Evolutionary conservation across 1,140 invertebrate species (phyloP), one percentile per base, ranked within the genome.

Genomic region (Aphelenchoides avenae): DNA sequence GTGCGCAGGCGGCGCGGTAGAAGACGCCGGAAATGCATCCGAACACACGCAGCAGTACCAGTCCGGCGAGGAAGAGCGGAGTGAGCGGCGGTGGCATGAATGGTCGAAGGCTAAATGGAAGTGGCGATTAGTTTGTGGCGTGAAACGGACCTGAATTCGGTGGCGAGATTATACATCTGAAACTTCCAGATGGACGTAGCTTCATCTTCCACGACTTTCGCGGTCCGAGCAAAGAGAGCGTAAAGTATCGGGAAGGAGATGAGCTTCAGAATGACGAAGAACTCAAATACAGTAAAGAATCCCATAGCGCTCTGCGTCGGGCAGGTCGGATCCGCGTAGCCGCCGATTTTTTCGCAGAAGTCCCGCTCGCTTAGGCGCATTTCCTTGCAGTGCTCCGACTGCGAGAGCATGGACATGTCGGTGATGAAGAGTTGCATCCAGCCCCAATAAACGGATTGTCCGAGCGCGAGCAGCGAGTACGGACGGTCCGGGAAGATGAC

Each of bases 101-200:
- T 24, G 71, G 71, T 5, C 71, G 66, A 7, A 64, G 24, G 52
- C 61, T 70, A 2, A 9, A 62, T 13, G 26, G 18, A 57, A 27
- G 22, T 2, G 2, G 31, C n/a, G 20, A 26, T 18, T 13, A 29
- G 41, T 22, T 13, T 24, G n/a, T n/a, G 15, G 22, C 18, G 26
- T 11, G 13, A 5, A 34, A 13, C 5, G 15, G 5, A 65, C 67
- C 67, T 70, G 37, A 71, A 75, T 54, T 68, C 52, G n/a, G 54
- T 59, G 1, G 58, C 62, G 43, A 73, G 51, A 4, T 57, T 53
- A 42, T 75, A 75, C 9, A 75, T 51, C 37, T 73, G 72, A 42
- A 69, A 73, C 40, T 64, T 71, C 72, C 72, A 73, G 37, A 73
- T 73, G 15, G 62, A 55, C 47, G 74, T 64, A 13, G 73, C 66